phyloP scores from a whole-genome alignment of 1,140 invertebrate species.

The Ctenoplectra terminalis region DNA sequence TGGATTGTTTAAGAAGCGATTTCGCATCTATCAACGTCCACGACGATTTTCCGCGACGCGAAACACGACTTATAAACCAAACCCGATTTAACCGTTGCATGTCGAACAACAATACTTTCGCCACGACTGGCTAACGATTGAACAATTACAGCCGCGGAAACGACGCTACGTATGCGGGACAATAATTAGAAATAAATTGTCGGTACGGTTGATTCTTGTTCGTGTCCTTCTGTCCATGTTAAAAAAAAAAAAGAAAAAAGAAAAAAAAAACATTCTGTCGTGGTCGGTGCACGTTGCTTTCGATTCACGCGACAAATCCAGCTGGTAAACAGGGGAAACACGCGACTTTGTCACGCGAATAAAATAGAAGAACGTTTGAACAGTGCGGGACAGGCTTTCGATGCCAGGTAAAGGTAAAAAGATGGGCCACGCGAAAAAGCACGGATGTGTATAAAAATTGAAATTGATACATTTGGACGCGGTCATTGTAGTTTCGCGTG shows the following conservation, averaged over 20 bases:
- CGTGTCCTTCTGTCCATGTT: background rate
- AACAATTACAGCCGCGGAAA: constrained; percentile 27
- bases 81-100: constrained; percentile 15
- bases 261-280: constrained; percentile 46
- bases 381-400: background rate
- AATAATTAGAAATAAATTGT: constrained; percentile 67
- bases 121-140: constrained; percentile 15
- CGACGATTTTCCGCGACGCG: constrained; percentile 46
- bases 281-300: background rate
- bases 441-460: constrained; percentile 1
- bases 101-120: constrained; percentile 30
- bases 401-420: background rate
- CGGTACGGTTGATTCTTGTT: constrained; percentile 30
- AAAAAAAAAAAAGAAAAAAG: too few relatives aligned
- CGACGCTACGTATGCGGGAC: constrained; percentile 44
- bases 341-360: background rate
- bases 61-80: constrained; percentile 16
- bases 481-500: constrained; percentile 36
- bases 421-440: background rate
- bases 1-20: constrained; percentile 51
- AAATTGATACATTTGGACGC: constrained; percentile 35
- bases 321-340: constrained; percentile 26
- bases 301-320: constrained; percentile 14
- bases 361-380: background rate
- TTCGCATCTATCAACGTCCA: constrained; percentile 65